A percentile compares a stretch with the other conserved stretches of the same genome.
These are phyloP conservation scores for Pantherophis guttatus DNA, from an alignment of 2,113 vertebrate species.

Conservation along the genomic window DNA sequence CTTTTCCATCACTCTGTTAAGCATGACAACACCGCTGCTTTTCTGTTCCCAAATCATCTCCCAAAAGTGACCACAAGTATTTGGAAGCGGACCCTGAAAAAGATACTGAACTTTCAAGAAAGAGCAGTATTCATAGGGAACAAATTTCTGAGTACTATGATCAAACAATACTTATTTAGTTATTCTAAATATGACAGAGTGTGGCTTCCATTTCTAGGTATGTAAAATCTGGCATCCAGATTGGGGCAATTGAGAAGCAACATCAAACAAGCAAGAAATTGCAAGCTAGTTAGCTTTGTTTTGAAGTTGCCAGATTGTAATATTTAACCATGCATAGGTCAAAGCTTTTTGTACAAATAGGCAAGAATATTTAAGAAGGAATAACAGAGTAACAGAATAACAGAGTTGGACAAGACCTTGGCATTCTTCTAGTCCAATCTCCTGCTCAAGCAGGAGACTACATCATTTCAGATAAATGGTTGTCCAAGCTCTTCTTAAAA, in stretches of 20 bases:
- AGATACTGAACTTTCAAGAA: slow-evolving; percentile 57
- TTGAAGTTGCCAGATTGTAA: not conserved
- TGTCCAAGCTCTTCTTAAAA: not conserved
- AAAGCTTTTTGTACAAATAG: not conserved
- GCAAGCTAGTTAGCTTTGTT: not conserved
- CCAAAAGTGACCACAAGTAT: slow-evolving; percentile 97
- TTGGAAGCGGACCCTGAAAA: slow-evolving; percentile 90
- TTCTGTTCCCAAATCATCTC: slow-evolving; percentile 99
- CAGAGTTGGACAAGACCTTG: not conserved
- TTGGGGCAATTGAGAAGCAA: not conserved
- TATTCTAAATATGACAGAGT: slow-evolving; percentile 11
- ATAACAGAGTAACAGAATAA: not conserved
- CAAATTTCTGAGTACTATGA: slow-evolving; percentile 31
- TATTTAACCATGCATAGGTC: not conserved
- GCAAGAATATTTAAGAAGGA: slow-evolving; percentile 33
- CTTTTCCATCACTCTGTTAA: slow-evolving; percentile 97
- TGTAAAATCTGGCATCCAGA: not conserved
- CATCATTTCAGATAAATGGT: not conserved
- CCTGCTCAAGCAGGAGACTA: not conserved
- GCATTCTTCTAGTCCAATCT: no score
- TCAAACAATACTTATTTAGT: slow-evolving; percentile 25
- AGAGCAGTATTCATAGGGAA: slow-evolving; percentile 40
- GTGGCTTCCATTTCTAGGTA: slow-evolving; percentile 38
- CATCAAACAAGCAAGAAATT: not conserved
- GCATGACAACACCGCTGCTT: slow-evolving; percentile 92